These are phyloP conservation scores for Harpegnathos saltator DNA, from an alignment of 1,140 invertebrate species.

Conservation along the genomic window DNA sequence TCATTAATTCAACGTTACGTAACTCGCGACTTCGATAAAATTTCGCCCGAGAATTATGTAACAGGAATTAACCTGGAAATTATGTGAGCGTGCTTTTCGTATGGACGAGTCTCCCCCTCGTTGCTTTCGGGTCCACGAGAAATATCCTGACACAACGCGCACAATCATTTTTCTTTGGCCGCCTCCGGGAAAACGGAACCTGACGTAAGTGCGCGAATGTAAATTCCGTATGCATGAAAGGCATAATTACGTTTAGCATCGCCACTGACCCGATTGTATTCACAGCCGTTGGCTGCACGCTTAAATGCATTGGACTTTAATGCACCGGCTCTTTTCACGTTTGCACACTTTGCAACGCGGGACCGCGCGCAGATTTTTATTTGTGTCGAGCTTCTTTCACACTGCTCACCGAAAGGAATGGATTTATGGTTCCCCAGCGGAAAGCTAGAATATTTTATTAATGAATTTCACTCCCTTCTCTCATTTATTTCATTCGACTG, in stretches of 20 bases:
- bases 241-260: constrained; percentile 51
- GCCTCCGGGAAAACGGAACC: constrained; percentile 5
- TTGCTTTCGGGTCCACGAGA: constrained; percentile 1
- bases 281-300: constrained; percentile 40
- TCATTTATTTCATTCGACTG: constrained; percentile 31
- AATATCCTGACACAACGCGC: constrained; percentile 5
- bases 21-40: neutral
- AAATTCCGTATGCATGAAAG: constrained; percentile 44
- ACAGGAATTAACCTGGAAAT: neutral
- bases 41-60: constrained; percentile 13
- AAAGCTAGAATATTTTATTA: constrained; percentile 15
- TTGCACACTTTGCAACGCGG: constrained; percentile 29
- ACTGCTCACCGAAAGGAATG: constrained; percentile 24
- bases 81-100: neutral
- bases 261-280: constrained; percentile 48
- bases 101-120: neutral
- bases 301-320: constrained; percentile 55
- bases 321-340: constrained; percentile 46
- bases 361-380: constrained; percentile 35
- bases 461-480: neutral
- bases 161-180: constrained; percentile 19
- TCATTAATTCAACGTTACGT: neutral
- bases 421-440: constrained; percentile 27
- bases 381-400: constrained; percentile 21
- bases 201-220: constrained; percentile 28